Percentiles rank a stretch among this genome's conserved stretches.
phyloP scores from a whole-genome alignment of 2,888 invertebrate genomes.

The Parapristionchus giblindavisi region DNA sequence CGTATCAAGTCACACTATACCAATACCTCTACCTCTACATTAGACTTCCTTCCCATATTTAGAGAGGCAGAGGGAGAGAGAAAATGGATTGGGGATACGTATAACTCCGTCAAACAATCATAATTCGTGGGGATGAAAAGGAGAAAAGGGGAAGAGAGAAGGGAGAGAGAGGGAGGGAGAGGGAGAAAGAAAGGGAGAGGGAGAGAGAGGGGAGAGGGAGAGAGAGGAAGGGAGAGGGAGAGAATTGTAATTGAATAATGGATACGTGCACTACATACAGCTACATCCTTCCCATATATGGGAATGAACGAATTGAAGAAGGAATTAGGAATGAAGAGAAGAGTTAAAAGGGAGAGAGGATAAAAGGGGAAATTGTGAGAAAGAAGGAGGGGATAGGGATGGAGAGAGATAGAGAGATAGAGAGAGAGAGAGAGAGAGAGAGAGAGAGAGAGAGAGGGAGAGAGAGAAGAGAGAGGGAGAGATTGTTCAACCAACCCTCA shows the following conservation, averaged over 20 bases:
- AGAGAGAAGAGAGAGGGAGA: slow-evolving; percentile 4
- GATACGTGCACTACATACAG: too few relatives aligned
- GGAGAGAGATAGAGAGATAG: not conserved
- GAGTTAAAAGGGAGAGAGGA: not conserved
- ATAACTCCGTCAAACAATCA: slow-evolving; percentile 8
- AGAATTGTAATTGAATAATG: too few relatives aligned
- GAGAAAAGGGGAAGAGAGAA: not conserved
- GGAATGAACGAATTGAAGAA: not conserved
- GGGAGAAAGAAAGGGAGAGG: not conserved
- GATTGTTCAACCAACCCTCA: not conserved
- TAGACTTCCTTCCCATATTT: too few relatives aligned
- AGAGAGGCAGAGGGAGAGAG: not conserved
- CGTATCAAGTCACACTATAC: too few relatives aligned
- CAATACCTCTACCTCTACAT: too few relatives aligned
- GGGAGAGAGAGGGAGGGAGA: not conserved
- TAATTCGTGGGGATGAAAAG: not conserved
- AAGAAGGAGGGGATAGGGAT: slow-evolving; percentile 13
- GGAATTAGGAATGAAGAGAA: not conserved
- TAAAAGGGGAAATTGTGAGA: too few relatives aligned
- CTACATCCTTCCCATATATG: too few relatives aligned
- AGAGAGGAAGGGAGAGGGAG: not conserved
- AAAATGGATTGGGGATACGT: not conserved
- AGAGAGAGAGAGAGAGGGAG: not conserved
- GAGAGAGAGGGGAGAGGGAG: slow-evolving; percentile 7
- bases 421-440: not conserved